Evolutionary conservation across 23 tunicate genomes (phyloP).

Genomic region (Clavelina lepadiformis): DNA sequence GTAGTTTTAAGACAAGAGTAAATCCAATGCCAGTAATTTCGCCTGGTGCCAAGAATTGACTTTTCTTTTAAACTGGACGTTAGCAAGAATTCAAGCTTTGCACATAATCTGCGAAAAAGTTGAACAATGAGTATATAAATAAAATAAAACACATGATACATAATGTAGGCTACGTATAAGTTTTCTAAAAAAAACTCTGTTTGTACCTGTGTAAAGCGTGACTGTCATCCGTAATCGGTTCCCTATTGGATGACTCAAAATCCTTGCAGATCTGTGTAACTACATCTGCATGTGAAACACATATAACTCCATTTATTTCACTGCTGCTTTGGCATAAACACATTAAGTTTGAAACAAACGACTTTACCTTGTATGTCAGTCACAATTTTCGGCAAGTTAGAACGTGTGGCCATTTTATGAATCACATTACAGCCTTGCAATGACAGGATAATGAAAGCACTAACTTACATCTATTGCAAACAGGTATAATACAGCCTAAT

Average conservation of each 20-base stretch:
- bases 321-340: background rate
- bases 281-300: constrained; percentile 28
- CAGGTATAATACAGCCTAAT: too few species aligned
- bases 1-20: constrained; percentile 49
- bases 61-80: constrained; percentile 54
- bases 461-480: too few species aligned
- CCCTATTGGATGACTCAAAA: constrained; percentile 37
- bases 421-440: too few species aligned
- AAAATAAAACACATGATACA: too few species aligned
- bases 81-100: constrained; percentile 75
- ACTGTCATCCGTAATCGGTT: constrained; percentile 93
- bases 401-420: constrained; percentile 41
- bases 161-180: too few species aligned
- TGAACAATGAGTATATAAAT: too few species aligned
- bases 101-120: constrained; percentile 48
- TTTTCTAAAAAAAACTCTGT: too few species aligned
- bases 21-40: constrained; percentile 90
- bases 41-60: constrained; percentile 36
- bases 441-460: too few species aligned
- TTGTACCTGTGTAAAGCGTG: constrained; percentile 65
- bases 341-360: background rate
- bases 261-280: constrained; percentile 47
- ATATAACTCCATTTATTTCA: background rate
- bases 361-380: constrained; percentile 78
- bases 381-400: constrained; percentile 57